These are phyloP conservation scores for Baronia brevicornis DNA, from an alignment of 2,888 invertebrate species.

Conservation along the genomic window DNA sequence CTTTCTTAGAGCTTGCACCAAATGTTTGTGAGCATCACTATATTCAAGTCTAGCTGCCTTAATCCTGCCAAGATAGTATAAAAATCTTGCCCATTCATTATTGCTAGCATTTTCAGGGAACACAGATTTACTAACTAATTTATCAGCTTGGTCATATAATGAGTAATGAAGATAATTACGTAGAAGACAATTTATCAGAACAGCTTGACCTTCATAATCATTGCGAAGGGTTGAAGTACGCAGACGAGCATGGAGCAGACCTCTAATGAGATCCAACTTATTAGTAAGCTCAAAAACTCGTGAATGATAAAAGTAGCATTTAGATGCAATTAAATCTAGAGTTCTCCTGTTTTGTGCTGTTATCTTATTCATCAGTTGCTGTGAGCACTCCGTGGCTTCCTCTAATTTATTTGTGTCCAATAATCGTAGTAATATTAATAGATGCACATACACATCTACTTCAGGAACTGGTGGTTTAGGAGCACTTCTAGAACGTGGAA, in stretches of 20 bases:
- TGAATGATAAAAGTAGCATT: conserved; percentile 94
- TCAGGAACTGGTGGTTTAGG: conserved; percentile 87
- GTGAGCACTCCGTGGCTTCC: conserved; percentile 90
- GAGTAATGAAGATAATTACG: conserved; percentile 97
- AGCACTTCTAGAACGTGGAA: conserved; percentile 78
- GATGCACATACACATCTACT: conserved; percentile 94
- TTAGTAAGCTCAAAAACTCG: conserved; percentile 95
- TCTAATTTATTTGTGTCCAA: conserved; percentile 89
- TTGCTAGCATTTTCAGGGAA: conserved; percentile 98
- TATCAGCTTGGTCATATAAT: conserved; percentile 97
- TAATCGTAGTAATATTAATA: conserved; percentile 89
- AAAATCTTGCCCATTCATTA: conserved; percentile 98
- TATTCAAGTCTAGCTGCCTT: conserved; percentile 99
- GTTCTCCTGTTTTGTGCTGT: conserved; percentile 92
- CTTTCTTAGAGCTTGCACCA: conserved; percentile 95
- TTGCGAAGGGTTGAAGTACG: conserved; percentile 89
- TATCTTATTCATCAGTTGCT: conserved; percentile 90
- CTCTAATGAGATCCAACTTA: conserved; percentile 89
- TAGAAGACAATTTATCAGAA: conserved; percentile 94
- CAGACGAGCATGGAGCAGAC: conserved; percentile 90
- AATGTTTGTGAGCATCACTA: conserved; percentile 96
- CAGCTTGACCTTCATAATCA: conserved; percentile 98
- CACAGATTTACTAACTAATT: conserved; percentile 96
- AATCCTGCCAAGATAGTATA: conserved; percentile 97
- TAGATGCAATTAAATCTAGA: conserved; percentile 94